A percentile compares a stretch with the other conserved stretches of the same genome.
Conservation (phyloP, 2,113 vertebrate species). For the Pterocles gutturalis region DNA sequence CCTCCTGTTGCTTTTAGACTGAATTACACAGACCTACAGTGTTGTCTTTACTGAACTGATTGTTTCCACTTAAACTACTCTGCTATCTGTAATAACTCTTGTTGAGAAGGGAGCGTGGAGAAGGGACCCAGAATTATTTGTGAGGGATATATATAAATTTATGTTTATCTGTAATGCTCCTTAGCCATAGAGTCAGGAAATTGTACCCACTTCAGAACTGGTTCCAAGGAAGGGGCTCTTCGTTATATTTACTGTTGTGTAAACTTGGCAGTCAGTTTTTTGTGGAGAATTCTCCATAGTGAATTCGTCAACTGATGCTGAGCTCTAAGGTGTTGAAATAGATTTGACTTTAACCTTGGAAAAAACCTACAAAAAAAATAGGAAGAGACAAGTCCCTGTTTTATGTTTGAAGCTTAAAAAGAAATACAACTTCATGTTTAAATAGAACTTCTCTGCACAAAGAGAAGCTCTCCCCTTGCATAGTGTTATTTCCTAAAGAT, state of each 20-base stretch:
- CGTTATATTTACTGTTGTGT: neutral
- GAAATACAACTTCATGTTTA: neutral
- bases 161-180: neutral
- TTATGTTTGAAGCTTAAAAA: neutral
- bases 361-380: fast-evolving
- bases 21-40: neutral
- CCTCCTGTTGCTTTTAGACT: neutral
- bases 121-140: neutral
- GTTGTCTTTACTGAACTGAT: neutral
- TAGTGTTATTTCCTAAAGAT: neutral
- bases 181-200: neutral
- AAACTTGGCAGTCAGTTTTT: neutral
- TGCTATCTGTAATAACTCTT: neutral
- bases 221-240: neutral
- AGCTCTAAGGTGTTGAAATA: neutral
- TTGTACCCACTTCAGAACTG: neutral
- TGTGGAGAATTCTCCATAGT: neutral
- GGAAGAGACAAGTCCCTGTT: neutral
- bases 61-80: neutral
- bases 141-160: neutral
- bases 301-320: neutral
- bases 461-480: neutral
- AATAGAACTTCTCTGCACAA: neutral
- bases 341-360: neutral
- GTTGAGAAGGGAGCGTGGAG: neutral